phyloP scores from a whole-genome alignment of 2,888 invertebrate genomes.

The Oligia latruncula region DNA sequence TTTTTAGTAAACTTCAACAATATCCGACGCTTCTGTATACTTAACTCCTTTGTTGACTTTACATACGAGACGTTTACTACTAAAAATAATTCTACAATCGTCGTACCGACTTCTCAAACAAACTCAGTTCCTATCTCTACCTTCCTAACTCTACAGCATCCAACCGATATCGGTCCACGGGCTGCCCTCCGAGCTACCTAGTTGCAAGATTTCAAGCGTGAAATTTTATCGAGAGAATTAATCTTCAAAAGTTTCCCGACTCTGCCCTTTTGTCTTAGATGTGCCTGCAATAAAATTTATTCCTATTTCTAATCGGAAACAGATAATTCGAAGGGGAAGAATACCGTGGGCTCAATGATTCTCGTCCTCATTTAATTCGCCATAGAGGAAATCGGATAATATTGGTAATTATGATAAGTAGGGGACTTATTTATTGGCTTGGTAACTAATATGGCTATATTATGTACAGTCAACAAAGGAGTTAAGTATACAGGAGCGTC shows the following conservation, averaged over 20 bases:
- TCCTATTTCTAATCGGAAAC: conserved; percentile 82
- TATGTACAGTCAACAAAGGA: too few species aligned
- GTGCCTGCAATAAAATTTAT: conserved; percentile 85
- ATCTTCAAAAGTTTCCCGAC: conserved; percentile 85
- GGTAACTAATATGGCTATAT: conserved; percentile 27
- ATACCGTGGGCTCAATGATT: conserved; percentile 75
- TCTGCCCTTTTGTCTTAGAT: conserved; percentile 84
- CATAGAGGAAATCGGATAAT: conserved; percentile 69
- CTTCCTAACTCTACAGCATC: conserved; percentile 68
- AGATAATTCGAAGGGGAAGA: conserved; percentile 79
- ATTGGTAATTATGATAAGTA: conserved; percentile 66
- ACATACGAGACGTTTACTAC: background rate
- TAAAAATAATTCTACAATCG: background rate
- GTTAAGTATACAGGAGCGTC: too few species aligned
- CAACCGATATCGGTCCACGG: conserved; percentile 78
- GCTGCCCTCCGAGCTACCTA: conserved; percentile 78
- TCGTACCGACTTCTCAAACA: background rate
- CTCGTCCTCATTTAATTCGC: conserved; percentile 68
- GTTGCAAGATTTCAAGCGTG: conserved; percentile 84
- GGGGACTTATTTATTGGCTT: conserved; percentile 57
- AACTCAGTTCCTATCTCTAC: conserved; percentile 60
- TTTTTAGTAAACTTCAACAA: too few species aligned
- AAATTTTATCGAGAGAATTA: conserved; percentile 89
- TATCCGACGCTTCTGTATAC: too few species aligned
- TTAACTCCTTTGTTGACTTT: too few species aligned